Evolutionary conservation across 2,113 vertebrate genomes (phyloP).

Genomic region (Nesoenas mayeri): DNA sequence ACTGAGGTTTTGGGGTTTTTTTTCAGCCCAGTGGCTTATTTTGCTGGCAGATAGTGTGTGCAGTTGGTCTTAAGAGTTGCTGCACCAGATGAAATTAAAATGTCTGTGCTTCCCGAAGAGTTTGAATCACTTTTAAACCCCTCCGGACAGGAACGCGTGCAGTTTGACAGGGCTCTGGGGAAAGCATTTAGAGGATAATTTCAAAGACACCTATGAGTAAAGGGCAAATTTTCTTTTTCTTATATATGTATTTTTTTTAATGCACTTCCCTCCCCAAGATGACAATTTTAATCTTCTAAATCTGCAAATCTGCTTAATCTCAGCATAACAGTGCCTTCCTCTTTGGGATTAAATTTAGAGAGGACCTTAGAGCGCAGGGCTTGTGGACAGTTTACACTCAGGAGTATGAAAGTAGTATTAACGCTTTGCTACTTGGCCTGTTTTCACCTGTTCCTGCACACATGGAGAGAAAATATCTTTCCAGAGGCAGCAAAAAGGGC

Average conservation of each 20-base stretch:
- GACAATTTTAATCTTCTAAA: background rate
- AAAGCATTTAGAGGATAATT: background rate
- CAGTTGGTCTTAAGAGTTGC: background rate
- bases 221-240: background rate
- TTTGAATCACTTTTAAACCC: background rate
- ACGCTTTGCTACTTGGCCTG: background rate
- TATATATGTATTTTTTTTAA: too few species aligned
- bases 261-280: too few species aligned
- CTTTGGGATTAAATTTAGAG: background rate
- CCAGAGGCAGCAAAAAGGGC: background rate
- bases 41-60: background rate
- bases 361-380: background rate
- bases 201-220: background rate
- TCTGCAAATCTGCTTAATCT: background rate
- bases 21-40: background rate
- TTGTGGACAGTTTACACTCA: background rate
- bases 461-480: fast-evolving
- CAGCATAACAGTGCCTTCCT: background rate
- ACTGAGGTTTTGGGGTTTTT: background rate
- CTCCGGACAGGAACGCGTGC: background rate
- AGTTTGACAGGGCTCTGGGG: conserved; percentile 22
- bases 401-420: background rate
- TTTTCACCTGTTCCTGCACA: background rate
- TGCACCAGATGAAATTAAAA: background rate
- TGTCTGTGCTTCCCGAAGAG: background rate